These are phyloP conservation scores for Heptranchias perlo DNA, from an alignment of 2,113 vertebrate genomes.

Conservation along the genomic window DNA sequence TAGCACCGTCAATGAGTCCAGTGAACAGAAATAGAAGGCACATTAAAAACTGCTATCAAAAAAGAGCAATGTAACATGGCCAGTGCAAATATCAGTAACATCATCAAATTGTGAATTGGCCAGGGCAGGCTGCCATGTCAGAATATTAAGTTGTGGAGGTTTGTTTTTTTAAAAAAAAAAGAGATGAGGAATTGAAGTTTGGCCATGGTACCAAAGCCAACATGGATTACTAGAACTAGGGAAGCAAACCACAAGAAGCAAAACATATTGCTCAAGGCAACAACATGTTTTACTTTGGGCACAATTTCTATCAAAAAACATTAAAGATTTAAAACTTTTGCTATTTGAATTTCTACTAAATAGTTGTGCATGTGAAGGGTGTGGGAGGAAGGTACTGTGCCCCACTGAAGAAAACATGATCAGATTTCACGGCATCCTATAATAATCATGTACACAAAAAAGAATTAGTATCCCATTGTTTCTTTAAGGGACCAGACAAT, in stretches of 20 bases:
- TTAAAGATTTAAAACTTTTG: background rate
- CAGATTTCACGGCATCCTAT: background rate
- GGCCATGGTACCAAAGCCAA: background rate
- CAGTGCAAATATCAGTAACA: background rate
- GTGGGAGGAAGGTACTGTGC: background rate
- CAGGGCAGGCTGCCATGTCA: background rate
- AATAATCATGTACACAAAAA: background rate
- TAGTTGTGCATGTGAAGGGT: background rate
- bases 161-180: background rate
- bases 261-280: background rate
- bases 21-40: background rate
- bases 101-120: background rate
- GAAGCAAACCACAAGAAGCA: background rate
- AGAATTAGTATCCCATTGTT: background rate
- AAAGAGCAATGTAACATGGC: background rate
- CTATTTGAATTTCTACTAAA: background rate
- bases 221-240: background rate
- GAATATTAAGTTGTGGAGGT: background rate
- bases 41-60: background rate
- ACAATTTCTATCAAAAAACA: background rate
- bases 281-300: background rate
- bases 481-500: background rate
- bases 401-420: background rate
- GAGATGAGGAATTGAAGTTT: background rate
- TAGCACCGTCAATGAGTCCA: background rate